Evolutionary conservation across 2,113 vertebrate species (phyloP), one percentile per base, ranked within the genome.

Genomic region (Scomber colias): DNA sequence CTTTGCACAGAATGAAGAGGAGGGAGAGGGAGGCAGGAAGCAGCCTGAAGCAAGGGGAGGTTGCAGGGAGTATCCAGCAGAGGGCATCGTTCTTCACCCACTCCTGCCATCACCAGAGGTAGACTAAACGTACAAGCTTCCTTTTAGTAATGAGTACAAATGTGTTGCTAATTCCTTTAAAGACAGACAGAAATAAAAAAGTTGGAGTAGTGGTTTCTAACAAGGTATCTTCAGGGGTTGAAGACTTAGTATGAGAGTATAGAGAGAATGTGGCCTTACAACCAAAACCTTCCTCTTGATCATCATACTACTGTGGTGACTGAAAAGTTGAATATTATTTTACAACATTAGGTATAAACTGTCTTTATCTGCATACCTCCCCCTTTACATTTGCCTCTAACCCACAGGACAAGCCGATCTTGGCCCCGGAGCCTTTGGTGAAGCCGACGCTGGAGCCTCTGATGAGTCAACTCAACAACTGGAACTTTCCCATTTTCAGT

Each of bases 401-500:
- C 69, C 57, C 65, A 46, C 83, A 98, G 97, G 96, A 97, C 61
- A 97, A 97, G 59, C 93, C 96, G 3, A 35, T 95, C 81, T 87
- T 96, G 82, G 96, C 95, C 50, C 93, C 90, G 0, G 96, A 98
- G 78, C 95, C 96, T 65, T 90, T 96, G 69, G 87, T 96, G 81
- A 96, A 96, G 95, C 93, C 95, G 46, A 96, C 93, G 17, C 90
- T 98, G 90, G 97, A 98, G 73, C 92, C 95, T 11, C 83, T 98
- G 68, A 96, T 98, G 95, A 94, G 93, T 75, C 96, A 99, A 71
- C 90, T 99, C 74, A 97, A 96, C 95, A 98, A 93, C 57, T 99
- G 98, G 98, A 99, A 99, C 92, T 99, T 99, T 85, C 98, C 98
- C 12, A 97, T 99, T 93, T 99, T 99, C 89, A 96, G 95, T 89